Percentiles rank a stretch among this genome's conserved stretches.
Conservation (phyloP, 2,888 invertebrate genomes). For the Uloborus plumipes region DNA sequence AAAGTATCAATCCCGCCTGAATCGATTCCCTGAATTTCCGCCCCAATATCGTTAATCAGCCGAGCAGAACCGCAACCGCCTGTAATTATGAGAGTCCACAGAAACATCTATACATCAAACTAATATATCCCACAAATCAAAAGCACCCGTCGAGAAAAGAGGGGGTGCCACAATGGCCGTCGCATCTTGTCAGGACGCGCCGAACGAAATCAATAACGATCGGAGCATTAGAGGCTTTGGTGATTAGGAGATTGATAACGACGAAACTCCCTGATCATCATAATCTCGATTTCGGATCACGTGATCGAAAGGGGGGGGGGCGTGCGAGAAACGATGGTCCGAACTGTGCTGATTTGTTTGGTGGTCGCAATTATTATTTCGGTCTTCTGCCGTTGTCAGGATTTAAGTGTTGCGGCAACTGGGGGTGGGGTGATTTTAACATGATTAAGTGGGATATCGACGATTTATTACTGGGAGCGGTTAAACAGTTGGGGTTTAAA, state of each 20-base stretch:
- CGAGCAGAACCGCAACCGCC: constrained; percentile 44
- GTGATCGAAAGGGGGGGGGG: constrained; percentile 14
- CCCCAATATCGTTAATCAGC: constrained; percentile 50
- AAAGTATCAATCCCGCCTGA: constrained; percentile 52
- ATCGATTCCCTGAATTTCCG: constrained; percentile 17
- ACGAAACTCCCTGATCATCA: constrained; percentile 26
- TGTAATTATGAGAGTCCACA: constrained; percentile 54
- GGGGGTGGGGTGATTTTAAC: constrained; percentile 22
- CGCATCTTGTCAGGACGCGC: not conserved
- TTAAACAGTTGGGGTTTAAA: constrained; percentile 32
- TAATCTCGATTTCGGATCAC: constrained; percentile 30
- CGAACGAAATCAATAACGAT: constrained; percentile 49
- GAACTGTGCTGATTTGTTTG: constrained; percentile 18
- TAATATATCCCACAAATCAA: constrained; percentile 59
- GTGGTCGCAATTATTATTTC: constrained; percentile 57
- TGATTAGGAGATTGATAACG: constrained; percentile 55
- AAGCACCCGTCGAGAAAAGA: constrained; percentile 37
- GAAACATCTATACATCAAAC: constrained; percentile 63
- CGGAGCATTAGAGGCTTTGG: constrained; percentile 9
- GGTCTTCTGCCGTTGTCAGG: not conserved
- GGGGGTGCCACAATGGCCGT: no score
- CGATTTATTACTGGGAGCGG: constrained; percentile 37
- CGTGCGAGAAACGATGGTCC: not conserved
- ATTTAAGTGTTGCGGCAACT: constrained; percentile 34
- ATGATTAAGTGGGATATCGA: constrained; percentile 41